These are phyloP conservation scores for Balaenoptera acutorostrata DNA, from an alignment of 2,113 vertebrate species.

Conservation along the genomic window DNA sequence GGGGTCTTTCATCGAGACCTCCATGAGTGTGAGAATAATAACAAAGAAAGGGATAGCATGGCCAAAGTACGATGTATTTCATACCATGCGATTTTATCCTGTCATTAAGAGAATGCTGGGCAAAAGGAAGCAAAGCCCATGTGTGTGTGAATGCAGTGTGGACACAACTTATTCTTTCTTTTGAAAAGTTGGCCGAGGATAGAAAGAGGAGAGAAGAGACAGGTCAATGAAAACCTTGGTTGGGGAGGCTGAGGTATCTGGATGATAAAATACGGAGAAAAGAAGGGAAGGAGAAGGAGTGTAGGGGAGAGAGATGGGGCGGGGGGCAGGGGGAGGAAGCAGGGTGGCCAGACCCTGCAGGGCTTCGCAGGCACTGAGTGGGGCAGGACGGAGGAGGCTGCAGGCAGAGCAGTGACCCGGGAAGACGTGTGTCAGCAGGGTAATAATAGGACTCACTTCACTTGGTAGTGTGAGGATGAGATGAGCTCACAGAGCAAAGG, in stretches of 20 bases:
- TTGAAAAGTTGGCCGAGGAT: background rate
- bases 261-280: background rate
- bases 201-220: background rate
- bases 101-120: background rate
- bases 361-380: background rate
- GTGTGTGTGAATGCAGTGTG: background rate
- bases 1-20: background rate
- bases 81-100: background rate
- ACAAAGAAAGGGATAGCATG: background rate
- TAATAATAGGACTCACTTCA: background rate
- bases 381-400: background rate
- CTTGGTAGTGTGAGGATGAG: background rate
- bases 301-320: background rate
- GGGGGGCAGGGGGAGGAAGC: too few species aligned
- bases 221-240: background rate
- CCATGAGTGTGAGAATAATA: background rate
- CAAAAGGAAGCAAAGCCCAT: background rate
- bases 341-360: background rate
- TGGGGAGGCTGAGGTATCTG: background rate
- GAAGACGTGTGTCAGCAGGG: background rate
- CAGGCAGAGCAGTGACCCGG: background rate
- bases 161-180: background rate
- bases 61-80: background rate
- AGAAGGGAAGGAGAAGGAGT: fast-evolving
- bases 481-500: background rate